Evolutionary conservation across 2,888 invertebrate genomes (phyloP).

Genomic region (Drosophila buzzatii): DNA sequence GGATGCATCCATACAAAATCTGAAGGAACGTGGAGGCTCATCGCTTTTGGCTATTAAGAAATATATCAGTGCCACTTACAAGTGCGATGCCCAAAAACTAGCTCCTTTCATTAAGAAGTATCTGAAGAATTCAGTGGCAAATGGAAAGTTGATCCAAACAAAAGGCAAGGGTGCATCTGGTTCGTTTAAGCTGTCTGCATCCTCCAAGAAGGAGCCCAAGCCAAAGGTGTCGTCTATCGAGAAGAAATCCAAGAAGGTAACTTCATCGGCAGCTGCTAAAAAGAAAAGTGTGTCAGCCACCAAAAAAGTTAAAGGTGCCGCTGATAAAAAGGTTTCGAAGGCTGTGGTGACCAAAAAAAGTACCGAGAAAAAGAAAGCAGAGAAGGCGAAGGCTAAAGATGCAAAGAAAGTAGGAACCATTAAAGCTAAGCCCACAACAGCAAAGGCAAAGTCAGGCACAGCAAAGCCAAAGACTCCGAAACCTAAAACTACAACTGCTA

Average conservation of each 20-base stretch:
- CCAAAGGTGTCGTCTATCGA: slow-evolving; percentile 38
- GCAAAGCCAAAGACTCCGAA: slow-evolving; percentile 41
- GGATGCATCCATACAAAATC: slow-evolving; percentile 49
- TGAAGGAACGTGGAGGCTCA: slow-evolving; percentile 61
- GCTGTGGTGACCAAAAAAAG: slow-evolving; percentile 40
- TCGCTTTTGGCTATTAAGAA: slow-evolving; percentile 61
- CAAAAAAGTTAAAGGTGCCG: slow-evolving; percentile 28
- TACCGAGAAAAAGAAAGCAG: slow-evolving; percentile 46
- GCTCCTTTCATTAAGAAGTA: slow-evolving; percentile 88
- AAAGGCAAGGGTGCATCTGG: slow-evolving; percentile 67
- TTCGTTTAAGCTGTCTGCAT: slow-evolving; percentile 59
- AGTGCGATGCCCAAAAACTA: slow-evolving; percentile 12
- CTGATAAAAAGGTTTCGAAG: slow-evolving; percentile 43
- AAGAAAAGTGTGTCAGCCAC: slow-evolving; percentile 21
- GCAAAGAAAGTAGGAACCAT: slow-evolving; percentile 43
- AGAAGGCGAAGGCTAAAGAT: slow-evolving; percentile 35
- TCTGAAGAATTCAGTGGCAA: slow-evolving; percentile 86
- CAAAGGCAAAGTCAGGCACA: slow-evolving; percentile 34
- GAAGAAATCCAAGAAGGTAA: slow-evolving; percentile 41
- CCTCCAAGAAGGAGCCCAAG: slow-evolving; percentile 50
- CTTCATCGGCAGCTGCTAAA: slow-evolving; percentile 13
- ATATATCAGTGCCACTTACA: slow-evolving; percentile 57
- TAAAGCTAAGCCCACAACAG: slow-evolving; percentile 43
- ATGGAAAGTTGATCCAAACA: slow-evolving; percentile 84
- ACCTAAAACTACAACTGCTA: slow-evolving; percentile 33